A percentile compares a stretch with the other conserved stretches of the same genome.
Conservation (phyloP, 2,797 vertebrate species). For the Chiroxiphia lanceolata region DNA sequence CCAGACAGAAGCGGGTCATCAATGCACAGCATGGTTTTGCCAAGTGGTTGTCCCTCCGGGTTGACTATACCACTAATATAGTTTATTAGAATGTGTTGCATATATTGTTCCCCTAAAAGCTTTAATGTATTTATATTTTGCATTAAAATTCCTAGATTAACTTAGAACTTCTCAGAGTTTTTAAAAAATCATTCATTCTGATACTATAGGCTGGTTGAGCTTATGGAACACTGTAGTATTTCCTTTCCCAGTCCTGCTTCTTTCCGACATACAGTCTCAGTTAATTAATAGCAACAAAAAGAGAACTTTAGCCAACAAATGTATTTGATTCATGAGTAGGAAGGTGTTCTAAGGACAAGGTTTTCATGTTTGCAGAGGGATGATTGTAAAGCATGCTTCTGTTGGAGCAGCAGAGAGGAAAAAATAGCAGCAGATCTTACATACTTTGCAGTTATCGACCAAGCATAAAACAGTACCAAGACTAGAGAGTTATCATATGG, state of each 20-base stretch:
- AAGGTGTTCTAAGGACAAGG: neutral
- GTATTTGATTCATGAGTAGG: neutral
- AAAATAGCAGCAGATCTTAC: neutral
- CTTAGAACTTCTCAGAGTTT: neutral
- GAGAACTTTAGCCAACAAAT: neutral
- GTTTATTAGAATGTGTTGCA: neutral
- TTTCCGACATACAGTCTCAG: neutral
- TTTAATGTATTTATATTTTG: neutral
- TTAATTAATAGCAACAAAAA: neutral
- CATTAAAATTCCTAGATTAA: neutral
- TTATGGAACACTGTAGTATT: neutral
- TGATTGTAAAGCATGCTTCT: neutral
- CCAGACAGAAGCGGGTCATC: neutral
- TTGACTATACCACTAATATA: neutral
- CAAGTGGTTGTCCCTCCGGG: neutral
- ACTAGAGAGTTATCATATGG: neutral
- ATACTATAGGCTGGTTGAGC: neutral
- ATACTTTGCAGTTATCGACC: neutral
- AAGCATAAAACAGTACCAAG: neutral
- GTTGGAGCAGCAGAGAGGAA: neutral
- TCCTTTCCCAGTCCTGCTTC: neutral
- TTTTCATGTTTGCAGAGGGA: neutral
- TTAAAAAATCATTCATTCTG: neutral
- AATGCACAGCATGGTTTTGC: neutral
- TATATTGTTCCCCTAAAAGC: neutral